Base-by-base conservation (phyloP, 2,797 vertebrate genomes). In the Notolabrus celidotus region DNA sequence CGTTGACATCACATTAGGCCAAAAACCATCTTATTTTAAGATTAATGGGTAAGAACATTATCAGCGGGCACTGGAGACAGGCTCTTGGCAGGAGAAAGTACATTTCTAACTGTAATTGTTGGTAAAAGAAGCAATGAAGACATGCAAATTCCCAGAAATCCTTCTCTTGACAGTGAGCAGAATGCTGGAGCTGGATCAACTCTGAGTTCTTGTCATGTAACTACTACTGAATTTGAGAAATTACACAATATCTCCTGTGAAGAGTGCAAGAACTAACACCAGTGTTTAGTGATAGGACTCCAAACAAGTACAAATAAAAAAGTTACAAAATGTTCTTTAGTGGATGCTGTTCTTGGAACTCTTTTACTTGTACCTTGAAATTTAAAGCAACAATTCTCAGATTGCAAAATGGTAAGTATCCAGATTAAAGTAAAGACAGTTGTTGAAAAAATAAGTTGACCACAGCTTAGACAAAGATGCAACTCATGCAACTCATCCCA, bases 101-200 rank as follows among this genome's bases (percentile, higher is more conserved):
- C 46, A 53, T 68, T 84, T 77, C 88, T 23, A 53, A 49, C 15
- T 1, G 23, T 80, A 83, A 84, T 78, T 83, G 51, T 76, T 83
- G 56, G 55, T 77, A 62, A 80, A 79, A 67, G 71, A 79, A 38
- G 27, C 49, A 39, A 45, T 62, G 46, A 71, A 60, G 71, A 82
- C 59, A 53, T 67, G 82, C 65, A 78, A 74, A 33, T 90, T 90
- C 87, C 84, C 85, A 82, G 84, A 89, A 91, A 88, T 80, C 39
- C 34, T 60, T 25, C 29, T 56, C 29, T 43, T 88, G 86, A 91
- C 86, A 76, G 60, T 82, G 66, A 87, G 67, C 86, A 90, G 85
- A 87, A 76, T 67, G 62, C 74, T 89, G 86, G 82, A 82, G 33
- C 71, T 58, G 49, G 66, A 75, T 70, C 84, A 83, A 76, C 71